A percentile compares a stretch with the other conserved stretches of the same genome.
phyloP scores from a whole-genome alignment of 2,888 invertebrate species.

The Tyria jacobaeae region DNA sequence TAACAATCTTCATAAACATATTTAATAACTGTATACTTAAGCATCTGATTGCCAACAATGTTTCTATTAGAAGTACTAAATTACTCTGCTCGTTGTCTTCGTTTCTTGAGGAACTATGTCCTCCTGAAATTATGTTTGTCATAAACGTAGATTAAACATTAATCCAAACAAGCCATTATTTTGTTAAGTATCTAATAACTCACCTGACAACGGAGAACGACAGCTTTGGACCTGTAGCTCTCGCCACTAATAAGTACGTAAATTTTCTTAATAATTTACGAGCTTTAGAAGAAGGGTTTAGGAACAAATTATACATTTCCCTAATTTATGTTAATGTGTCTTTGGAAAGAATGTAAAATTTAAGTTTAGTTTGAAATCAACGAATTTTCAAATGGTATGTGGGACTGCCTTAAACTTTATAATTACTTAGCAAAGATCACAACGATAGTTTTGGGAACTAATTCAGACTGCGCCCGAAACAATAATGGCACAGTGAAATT shows the following conservation, averaged over 20 bases:
- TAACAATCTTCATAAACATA: background rate
- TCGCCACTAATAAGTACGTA: constrained; percentile 44
- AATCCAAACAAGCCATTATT: constrained; percentile 50
- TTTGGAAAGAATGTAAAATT: constrained; percentile 10
- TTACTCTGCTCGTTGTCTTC: constrained; percentile 33
- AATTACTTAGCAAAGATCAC: constrained; percentile 44
- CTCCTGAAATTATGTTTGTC: constrained; percentile 38
- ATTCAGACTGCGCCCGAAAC: constrained; percentile 16
- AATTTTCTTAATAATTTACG: constrained; percentile 41
- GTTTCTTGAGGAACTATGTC: constrained; percentile 38
- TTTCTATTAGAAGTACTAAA: constrained; percentile 27
- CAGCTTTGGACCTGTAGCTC: constrained; percentile 41
- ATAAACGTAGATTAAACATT: constrained; percentile 53
- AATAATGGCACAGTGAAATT: constrained; percentile 22
- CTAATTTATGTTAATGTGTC: constrained; percentile 8
- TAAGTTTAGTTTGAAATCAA: constrained; percentile 3
- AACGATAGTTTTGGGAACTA: constrained; percentile 21
- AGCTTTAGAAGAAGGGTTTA: constrained; percentile 37
- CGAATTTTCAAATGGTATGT: constrained; percentile 26
- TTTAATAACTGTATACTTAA: background rate
- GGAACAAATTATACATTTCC: constrained; percentile 2
- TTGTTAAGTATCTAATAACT: constrained; percentile 48
- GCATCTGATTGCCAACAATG: constrained; percentile 1
- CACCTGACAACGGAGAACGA: constrained; percentile 49
- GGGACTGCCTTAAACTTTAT: constrained; percentile 36